Base-by-base conservation (phyloP, 2,888 invertebrate species). In the Phyllotreta striolata region DNA sequence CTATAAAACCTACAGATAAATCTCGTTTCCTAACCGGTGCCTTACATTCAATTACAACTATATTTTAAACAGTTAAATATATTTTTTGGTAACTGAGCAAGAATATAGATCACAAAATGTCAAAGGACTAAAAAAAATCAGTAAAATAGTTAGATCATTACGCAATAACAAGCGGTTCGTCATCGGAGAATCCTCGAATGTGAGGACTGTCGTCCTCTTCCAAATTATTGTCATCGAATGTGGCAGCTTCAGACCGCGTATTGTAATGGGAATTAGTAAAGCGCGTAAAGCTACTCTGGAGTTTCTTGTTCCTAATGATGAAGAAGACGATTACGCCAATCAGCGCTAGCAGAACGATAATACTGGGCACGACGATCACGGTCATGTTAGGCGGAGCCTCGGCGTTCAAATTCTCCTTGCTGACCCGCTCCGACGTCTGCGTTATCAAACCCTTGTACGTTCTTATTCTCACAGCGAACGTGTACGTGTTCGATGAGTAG, bases 81-180 rank as follows among this genome's bases (percentile, higher is more conserved):
- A 58, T 44, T 60, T 44, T 60, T 60, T 60, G 59, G 59, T 60
- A 60, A 60, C 59, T 60, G 59, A 60, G 59, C 59, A 60, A 60
- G 9, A 38, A 14, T 38, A 52, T 34, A 60, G 24, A 60, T 43
- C 43, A 52, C 52, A 52, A 60, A 52, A 52, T 52, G 10, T 49
- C 49, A 49, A 49, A 49, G 8, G 10, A 35, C 49, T 35, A 49
- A 49, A 10, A 49, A 34, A 12, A 49, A 3, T 4, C n/a, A 35
- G n/a, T 35, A 10, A 35, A 3, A 7, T 24, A 24, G 1, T 47
- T 4, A 47, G 6, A n/a, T 59, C 39, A 64, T 88, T 86, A 95
- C 74, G 95, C 94, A 80, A 95, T 91, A 73, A 96, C 95, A 72
- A 96, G 85, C 61, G 95, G 96, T 82, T 96, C 96, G 81, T 96